Percentiles rank a stretch among this genome's conserved stretches.
These are phyloP conservation scores for Chamaea fasciata DNA, from an alignment of 2,113 vertebrate genomes.

Conservation along the genomic window DNA sequence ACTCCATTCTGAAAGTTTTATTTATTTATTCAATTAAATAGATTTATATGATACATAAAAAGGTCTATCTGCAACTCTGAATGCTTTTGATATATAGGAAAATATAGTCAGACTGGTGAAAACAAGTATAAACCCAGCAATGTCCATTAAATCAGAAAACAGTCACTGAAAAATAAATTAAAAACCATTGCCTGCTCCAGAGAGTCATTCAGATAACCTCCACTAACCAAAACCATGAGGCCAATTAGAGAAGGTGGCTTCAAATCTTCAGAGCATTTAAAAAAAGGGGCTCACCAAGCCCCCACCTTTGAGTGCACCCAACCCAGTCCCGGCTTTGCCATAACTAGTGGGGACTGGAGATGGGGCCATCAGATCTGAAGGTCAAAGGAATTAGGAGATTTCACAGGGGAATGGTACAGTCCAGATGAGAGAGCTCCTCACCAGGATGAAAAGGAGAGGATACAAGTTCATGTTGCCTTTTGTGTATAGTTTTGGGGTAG, in stretches of 20 bases:
- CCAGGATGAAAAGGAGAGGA: background rate
- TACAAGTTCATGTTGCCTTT: background rate
- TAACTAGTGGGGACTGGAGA: fast-evolving
- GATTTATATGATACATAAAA: background rate
- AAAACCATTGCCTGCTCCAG: background rate
- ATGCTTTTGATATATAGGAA: background rate
- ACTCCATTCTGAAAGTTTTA: background rate
- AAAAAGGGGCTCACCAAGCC: background rate
- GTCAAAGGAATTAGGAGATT: background rate
- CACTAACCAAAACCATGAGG: background rate
- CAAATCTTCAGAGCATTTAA: background rate
- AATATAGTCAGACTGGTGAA: background rate
- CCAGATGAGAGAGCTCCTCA: background rate
- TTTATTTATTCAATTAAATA: constrained; percentile 42
- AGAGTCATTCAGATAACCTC: background rate
- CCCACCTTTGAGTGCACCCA: background rate
- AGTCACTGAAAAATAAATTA: background rate
- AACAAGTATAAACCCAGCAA: background rate
- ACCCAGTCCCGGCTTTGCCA: background rate
- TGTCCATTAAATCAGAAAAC: background rate
- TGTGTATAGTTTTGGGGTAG: background rate
- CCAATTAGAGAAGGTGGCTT: background rate
- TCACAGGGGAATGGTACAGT: background rate
- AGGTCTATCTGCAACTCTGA: background rate
- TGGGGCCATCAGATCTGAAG: background rate